Percentiles rank a stretch among this genome's conserved stretches.
Evolutionary conservation across 2,888 invertebrate genomes (phyloP).

Genomic region (Agrochola lota): DNA sequence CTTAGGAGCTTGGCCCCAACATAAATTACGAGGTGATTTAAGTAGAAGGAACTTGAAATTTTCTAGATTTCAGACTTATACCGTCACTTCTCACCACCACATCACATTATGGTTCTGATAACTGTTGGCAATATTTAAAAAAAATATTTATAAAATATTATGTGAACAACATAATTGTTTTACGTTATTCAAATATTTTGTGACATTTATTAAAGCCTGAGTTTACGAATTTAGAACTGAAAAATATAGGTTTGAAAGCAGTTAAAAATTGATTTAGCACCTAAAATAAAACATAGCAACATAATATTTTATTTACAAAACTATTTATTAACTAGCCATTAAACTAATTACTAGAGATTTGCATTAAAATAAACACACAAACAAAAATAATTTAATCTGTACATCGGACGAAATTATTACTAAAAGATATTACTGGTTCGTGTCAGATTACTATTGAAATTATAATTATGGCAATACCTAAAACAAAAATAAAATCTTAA

Average conservation of each 20-base stretch:
- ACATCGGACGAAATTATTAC: constrained; percentile 81
- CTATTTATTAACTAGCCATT: constrained; percentile 83
- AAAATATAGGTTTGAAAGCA: constrained; percentile 68
- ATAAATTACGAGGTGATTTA: constrained; percentile 91
- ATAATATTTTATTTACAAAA: constrained; percentile 87
- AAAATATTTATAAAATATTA: constrained; percentile 69
- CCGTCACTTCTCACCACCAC: constrained; percentile 88
- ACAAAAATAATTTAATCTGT: constrained; percentile 89
- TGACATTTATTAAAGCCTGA: constrained; percentile 82
- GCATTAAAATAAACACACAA: constrained; percentile 83
- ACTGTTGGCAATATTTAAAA: constrained; percentile 81
- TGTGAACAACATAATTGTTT: constrained; percentile 60
- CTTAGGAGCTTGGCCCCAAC: constrained; percentile 83
- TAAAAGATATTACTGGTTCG: constrained; percentile 81
- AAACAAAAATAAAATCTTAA: constrained; percentile 71
- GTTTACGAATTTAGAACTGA: constrained; percentile 65
- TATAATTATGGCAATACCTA: constrained; percentile 85
- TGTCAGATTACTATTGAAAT: constrained; percentile 76
- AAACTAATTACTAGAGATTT: constrained; percentile 84
- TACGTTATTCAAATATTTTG: constrained; percentile 74
- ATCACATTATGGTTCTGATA: constrained; percentile 86
- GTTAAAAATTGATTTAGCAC: constrained; percentile 83
- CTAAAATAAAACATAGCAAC: constrained; percentile 87
- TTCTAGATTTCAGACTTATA: constrained; percentile 81
- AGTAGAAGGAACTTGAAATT: constrained; percentile 88